Base-by-base conservation (phyloP, 2,113 vertebrate genomes). In the Alectura lathami region DNA sequence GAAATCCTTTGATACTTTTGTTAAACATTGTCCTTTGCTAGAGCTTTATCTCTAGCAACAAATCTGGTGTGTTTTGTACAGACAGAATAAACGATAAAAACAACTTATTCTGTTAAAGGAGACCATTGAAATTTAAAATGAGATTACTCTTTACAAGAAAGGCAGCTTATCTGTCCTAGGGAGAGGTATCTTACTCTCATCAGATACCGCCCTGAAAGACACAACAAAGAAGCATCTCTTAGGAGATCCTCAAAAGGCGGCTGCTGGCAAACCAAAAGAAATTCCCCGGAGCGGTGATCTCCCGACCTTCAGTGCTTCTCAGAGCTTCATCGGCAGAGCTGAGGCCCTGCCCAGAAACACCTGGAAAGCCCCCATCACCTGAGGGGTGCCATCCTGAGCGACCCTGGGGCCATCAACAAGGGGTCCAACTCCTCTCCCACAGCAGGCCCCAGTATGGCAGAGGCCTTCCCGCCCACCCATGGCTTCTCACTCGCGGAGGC, bases 171-270 rank as follows among this genome's bases (percentile, higher is more conserved):
- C 59, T 26, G 42, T 42, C 17, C n/a, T 34, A 6, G 74, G 48
- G n/a, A 79, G 70, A 26, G n/a, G 34, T 32, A 2, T 27, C 45
- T 26, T 2, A 2, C 56, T 32, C 14, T 17, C 24, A 32, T 27
- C 70, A 30, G 74, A 17, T 2, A 21, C 1, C 17, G 0, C 26
- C 1, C 8, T 2, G 34, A 36, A 4, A n/a, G 83, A 3, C 50
- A 0, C 2, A 11, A 14, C 32, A 4, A n/a, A 0, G 77, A 70
- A 10, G 1, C 54, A 7, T 8, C 40, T 2, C n/a, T n/a, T 1
- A 6, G 13, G 2, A 18, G 27, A 5, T 9, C 48, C 2, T 27
- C 57, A 1, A 24, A 5, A 26, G 59, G 74, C 18, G 2, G 11
- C 8, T 9, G 63, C 56, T 4, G 26, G 30, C 36, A 1, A 47